phyloP scores from a whole-genome alignment of 92 coral and sea anemone species.

The Parazoanthus swiftii region DNA sequence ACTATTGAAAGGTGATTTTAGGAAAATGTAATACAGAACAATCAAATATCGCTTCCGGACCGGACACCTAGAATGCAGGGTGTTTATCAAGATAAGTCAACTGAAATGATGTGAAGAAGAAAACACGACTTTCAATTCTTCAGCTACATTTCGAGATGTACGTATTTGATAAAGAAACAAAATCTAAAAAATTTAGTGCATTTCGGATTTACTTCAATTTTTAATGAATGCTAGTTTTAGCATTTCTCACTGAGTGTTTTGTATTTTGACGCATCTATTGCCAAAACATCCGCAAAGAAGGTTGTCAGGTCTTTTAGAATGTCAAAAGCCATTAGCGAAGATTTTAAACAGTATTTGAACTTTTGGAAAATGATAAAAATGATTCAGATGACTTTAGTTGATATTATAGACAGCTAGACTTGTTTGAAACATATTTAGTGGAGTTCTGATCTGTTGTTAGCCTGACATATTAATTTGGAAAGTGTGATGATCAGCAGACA shows the following conservation, averaged over 20 bases:
- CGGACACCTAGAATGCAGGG: background rate
- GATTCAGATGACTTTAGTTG: background rate
- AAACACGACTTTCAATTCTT: background rate
- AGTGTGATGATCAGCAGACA: background rate
- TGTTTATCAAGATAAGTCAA: background rate
- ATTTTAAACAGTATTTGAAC: background rate
- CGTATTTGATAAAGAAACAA: too few relatives aligned
- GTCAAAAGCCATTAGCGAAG: background rate
- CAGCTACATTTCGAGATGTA: background rate
- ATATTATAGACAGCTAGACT: background rate
- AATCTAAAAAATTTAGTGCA: too few relatives aligned
- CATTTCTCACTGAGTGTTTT: background rate
- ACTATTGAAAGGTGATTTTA: constrained; percentile 2
- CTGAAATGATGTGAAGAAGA: background rate
- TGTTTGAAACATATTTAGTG: background rate
- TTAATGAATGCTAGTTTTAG: background rate
- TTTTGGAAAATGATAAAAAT: background rate
- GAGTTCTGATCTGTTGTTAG: background rate
- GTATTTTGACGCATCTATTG: background rate
- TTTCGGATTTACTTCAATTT: background rate
- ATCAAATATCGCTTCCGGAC: constrained; percentile 16
- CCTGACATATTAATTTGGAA: background rate
- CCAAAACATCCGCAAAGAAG: background rate
- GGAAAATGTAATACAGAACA: background rate
- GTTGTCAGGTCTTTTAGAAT: background rate